Conservation (phyloP, 1,140 invertebrate genomes). For the Aplysia californica region DNA sequence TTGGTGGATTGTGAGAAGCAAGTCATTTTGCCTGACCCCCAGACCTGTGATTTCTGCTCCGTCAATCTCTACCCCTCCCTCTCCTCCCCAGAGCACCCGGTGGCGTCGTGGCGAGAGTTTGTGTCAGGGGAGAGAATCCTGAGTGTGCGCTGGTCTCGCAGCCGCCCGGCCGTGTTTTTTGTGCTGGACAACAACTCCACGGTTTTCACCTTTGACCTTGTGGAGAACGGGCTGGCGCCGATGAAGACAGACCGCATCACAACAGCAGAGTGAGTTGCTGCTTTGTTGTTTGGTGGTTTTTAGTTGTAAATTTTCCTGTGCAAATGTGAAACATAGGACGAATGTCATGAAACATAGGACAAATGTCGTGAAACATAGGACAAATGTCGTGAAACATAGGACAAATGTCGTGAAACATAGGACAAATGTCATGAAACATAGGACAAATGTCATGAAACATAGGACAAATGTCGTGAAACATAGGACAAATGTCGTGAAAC, state of each 20-base stretch:
- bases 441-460: too few species aligned
- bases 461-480: too few species aligned
- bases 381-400: too few species aligned
- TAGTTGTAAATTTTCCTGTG: neutral
- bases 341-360: neutral
- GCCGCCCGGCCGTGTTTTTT: conserved; percentile 73
- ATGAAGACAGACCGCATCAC: conserved; percentile 66
- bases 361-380: too few species aligned
- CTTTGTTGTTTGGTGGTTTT: neutral
- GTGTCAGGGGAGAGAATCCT: conserved; percentile 63
- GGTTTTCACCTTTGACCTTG: conserved; percentile 73
- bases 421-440: too few species aligned
- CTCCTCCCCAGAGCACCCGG: conserved; percentile 68
- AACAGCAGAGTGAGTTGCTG: conserved; percentile 60
- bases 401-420: too few species aligned
- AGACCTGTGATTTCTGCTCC: too few species aligned
- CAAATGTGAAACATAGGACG: neutral
- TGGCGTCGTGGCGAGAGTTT: conserved; percentile 69
- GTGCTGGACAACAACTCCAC: conserved; percentile 71
- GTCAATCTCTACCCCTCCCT: too few species aligned
- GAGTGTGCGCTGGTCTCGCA: conserved; percentile 72
- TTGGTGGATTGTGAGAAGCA: too few species aligned
- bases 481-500: too few species aligned
- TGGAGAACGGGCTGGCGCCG: conserved; percentile 69
- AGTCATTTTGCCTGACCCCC: too few species aligned